Evolutionary conservation across 2,113 vertebrate species (phyloP).

Genomic region (Pao palembangensis): DNA sequence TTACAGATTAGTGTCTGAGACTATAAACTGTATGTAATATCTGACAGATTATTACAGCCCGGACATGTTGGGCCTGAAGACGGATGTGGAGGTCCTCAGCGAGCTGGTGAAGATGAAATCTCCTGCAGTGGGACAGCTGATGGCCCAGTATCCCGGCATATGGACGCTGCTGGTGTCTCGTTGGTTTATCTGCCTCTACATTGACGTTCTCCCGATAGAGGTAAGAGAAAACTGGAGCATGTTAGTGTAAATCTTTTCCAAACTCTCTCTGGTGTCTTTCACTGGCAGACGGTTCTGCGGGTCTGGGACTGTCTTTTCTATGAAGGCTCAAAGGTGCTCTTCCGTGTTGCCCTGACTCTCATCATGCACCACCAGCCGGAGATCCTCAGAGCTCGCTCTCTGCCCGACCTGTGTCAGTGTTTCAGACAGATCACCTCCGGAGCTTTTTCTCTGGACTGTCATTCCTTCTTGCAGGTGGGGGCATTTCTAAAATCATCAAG

Average conservation of each 20-base stretch:
- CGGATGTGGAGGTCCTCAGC: conserved; percentile 89
- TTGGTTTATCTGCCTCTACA: conserved; percentile 96
- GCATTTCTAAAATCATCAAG: neutral
- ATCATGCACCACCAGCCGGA: conserved; percentile 85
- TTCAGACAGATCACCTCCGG: conserved; percentile 89
- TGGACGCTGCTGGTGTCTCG: conserved; percentile 91
- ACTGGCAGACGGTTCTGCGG: conserved; percentile 86
- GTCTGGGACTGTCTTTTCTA: conserved; percentile 97
- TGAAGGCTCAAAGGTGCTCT: conserved; percentile 94
- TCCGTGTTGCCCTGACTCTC: conserved; percentile 90
- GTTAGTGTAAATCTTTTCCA: neutral
- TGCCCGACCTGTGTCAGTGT: conserved; percentile 86
- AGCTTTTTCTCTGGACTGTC: conserved; percentile 84
- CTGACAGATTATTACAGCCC: conserved; percentile 86
- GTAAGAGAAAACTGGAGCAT: conserved; percentile 59
- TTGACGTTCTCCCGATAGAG: conserved; percentile 93
- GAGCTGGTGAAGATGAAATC: conserved; percentile 88
- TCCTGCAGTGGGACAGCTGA: conserved; percentile 83
- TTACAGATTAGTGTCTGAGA: no score
- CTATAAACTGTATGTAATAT: no score
- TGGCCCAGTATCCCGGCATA: conserved; percentile 82
- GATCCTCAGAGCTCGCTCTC: conserved; percentile 82
- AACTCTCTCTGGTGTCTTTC: neutral
- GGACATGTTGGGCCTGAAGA: conserved; percentile 89
- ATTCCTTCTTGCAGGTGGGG: conserved; percentile 88